Conservation (phyloP, 2,797 vertebrate genomes). For the Macropodus opercularis region DNA sequence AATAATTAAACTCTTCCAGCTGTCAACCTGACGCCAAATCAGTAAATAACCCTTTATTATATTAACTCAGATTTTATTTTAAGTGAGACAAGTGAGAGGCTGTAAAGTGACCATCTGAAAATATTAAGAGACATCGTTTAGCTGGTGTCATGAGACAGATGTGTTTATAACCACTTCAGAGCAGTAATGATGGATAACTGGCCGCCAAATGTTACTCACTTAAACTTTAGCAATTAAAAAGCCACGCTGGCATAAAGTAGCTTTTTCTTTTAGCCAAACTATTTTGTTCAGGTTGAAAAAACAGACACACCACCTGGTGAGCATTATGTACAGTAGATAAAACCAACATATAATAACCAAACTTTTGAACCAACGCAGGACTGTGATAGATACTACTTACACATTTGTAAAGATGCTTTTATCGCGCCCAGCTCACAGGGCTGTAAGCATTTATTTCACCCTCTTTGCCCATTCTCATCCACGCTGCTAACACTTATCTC, state of each 20-base stretch:
- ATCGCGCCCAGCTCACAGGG: slow-evolving; percentile 33
- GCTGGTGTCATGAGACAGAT: slow-evolving; percentile 1
- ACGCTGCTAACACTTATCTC: slow-evolving; percentile 46
- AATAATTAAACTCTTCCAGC: no score
- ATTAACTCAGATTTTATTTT: slow-evolving; percentile 10
- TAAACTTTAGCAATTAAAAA: slow-evolving; percentile 15
- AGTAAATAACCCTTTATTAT: slow-evolving; percentile 16
- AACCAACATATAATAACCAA: slow-evolving; percentile 2
- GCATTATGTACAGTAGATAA: no score
- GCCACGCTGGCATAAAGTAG: slow-evolving; percentile 1
- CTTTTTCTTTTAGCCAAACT: slow-evolving; percentile 18
- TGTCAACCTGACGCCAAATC: slow-evolving; percentile 21
- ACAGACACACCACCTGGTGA: slow-evolving; percentile 1
- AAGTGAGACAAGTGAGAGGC: background rate
- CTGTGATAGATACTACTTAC: slow-evolving; percentile 30
- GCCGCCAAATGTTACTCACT: slow-evolving; percentile 21
- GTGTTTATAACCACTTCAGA: slow-evolving; percentile 15
- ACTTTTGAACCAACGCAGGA: slow-evolving; percentile 19
- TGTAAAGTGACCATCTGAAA: background rate
- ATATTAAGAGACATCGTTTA: background rate
- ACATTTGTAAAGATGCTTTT: slow-evolving; percentile 38
- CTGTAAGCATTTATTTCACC: slow-evolving; percentile 47
- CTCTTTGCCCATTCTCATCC: slow-evolving; percentile 41
- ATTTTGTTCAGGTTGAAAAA: slow-evolving; percentile 6
- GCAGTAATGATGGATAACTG: slow-evolving; percentile 22